Base-by-base conservation (phyloP, 1,140 invertebrate species). In the Ooceraea biroi region DNA sequence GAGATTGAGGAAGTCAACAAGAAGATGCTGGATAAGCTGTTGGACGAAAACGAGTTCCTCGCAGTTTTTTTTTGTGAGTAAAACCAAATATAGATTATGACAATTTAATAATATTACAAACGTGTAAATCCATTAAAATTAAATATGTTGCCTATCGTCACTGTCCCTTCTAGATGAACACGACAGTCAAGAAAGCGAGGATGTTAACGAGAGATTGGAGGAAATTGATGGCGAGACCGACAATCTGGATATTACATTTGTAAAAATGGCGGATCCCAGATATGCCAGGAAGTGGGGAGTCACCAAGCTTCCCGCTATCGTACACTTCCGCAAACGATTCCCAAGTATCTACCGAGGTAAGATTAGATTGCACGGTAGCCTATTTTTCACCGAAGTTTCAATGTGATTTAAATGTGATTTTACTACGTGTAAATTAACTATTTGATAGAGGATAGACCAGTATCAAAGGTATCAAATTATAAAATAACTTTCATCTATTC, bases 251-350 rank as follows among this genome's bases (percentile, higher is more conserved):
- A 99, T 99, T 66, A 98, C 98, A 2, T 98, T 99, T 94, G 98
- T 99, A 0, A 98, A 99, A 94, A 99, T 99, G 96, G 96, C 97
- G 30, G 98, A 99, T 93, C 95, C 97, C 0, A 95, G 98, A 61
- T 99, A 99, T 93, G 98, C 98, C 11, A 95, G 98, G 65, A 99
- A 99, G 94, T 99, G 98, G 97, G 98, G 98, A n/a, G 98, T 99
- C 10, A 98, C 97, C 2, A 98, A 98, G 94, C 94, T 98, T 82
- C 98, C 98, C 19, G 97, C 98, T 1, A 96, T 99, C 73, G 98
- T 99, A 4, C 99, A 98, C 91, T 99, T 99, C 93, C 96, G 98
- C n/a, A 97, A 97, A 92, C 95, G 98, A 89, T 99, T 99, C 93
- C 98, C 98, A 0, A 98, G 98, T 93, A 98, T 99, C 94, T 99